These are phyloP conservation scores for Drosophila saltans DNA, from an alignment of 1,140 invertebrate species.

Conservation along the genomic window DNA sequence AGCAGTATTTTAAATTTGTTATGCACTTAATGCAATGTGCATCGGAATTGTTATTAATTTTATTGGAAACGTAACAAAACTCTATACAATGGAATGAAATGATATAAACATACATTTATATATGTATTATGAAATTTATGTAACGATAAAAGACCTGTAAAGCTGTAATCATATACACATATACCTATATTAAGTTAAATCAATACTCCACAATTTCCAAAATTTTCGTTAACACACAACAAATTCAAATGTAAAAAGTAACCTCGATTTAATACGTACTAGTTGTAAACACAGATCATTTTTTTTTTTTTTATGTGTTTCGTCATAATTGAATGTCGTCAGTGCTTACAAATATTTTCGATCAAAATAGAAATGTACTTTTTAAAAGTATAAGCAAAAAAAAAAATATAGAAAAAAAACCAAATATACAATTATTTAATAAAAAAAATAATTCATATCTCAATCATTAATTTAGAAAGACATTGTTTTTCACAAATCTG, in stretches of 20 bases:
- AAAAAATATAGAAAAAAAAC: conserved; percentile 51
- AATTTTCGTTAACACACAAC: conserved; percentile 57
- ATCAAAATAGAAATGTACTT: conserved; percentile 71
- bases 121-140: conserved; percentile 30
- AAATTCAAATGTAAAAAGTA: conserved; percentile 27
- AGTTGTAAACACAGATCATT: conserved; percentile 22
- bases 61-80: conserved; percentile 52
- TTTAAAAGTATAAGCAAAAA: conserved; percentile 67
- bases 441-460: background rate
- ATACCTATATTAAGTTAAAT: conserved; percentile 63
- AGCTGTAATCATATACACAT: conserved; percentile 55
- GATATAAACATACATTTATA: conserved; percentile 41
- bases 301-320: conserved; percentile 27
- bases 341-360: conserved; percentile 58
- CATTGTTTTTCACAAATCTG: no score
- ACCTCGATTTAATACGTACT: conserved; percentile 30
- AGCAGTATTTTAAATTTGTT: conserved; percentile 73
- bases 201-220: conserved; percentile 53
- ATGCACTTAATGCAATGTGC: conserved; percentile 70
- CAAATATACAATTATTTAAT: conserved; percentile 67
- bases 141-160: conserved; percentile 75
- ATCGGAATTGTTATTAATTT: conserved; percentile 77
- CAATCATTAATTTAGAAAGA: no score
- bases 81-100: conserved; percentile 31
- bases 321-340: conserved; percentile 38